Percentiles rank a stretch among this genome's conserved stretches.
phyloP scores from a whole-genome alignment of 92 coral and sea anemone species.

The Heteractis magnifica region DNA sequence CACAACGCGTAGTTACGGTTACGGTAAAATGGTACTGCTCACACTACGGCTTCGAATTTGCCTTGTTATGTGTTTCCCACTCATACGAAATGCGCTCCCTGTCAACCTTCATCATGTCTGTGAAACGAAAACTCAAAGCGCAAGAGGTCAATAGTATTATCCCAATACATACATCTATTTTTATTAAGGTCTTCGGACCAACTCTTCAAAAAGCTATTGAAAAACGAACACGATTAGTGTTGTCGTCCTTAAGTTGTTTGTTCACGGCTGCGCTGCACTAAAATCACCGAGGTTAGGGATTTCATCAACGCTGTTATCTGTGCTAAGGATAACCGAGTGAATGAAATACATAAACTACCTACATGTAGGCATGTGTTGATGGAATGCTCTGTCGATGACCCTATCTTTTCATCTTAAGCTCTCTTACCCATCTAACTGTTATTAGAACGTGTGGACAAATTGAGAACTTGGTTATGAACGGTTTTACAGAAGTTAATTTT shows the following conservation, averaged over 20 bases:
- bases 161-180: neutral
- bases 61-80: too few relatives aligned
- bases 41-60: too few relatives aligned
- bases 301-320: neutral
- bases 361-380: slow-evolving; percentile 3
- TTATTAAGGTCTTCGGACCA: slow-evolving; percentile 26
- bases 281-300: slow-evolving; percentile 7
- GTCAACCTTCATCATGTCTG: too few relatives aligned
- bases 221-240: slow-evolving; percentile 17
- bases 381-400: neutral
- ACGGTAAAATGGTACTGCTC: too few relatives aligned
- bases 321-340: neutral
- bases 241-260: neutral
- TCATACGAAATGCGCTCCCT: too few relatives aligned
- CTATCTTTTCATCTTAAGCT: too few relatives aligned
- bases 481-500: too few relatives aligned
- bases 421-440: too few relatives aligned
- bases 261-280: neutral
- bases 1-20: too few relatives aligned
- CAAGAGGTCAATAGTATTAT: slow-evolving; percentile 7
- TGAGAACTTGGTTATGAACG: too few relatives aligned
- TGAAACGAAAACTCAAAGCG: neutral
- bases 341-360: neutral
- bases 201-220: slow-evolving; percentile 37
- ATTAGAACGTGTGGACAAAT: too few relatives aligned